Percentiles rank a stretch among this genome's conserved stretches.
phyloP scores from a whole-genome alignment of 1,140 invertebrate species.

The Frieseomelitta varia region DNA sequence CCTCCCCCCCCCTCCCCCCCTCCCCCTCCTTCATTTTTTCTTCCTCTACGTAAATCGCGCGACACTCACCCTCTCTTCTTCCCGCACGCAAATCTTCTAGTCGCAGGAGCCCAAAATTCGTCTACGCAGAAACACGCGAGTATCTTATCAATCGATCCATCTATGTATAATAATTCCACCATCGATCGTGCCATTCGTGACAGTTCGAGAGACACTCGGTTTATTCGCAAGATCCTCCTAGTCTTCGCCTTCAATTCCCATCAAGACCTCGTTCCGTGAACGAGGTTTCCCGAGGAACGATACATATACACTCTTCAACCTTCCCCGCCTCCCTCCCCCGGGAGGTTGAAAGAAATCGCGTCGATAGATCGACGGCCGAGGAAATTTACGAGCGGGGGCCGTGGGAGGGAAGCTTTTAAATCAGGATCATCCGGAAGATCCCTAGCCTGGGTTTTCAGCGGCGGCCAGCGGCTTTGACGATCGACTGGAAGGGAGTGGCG shows the following conservation, averaged over 20 bases:
- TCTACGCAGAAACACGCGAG: not conserved
- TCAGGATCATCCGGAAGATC: constrained; percentile 40
- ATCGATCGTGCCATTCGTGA: not conserved
- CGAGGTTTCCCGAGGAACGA: constrained; percentile 7
- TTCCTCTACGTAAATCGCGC: not conserved
- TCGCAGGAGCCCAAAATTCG: constrained; percentile 9
- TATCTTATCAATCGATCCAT: not conserved
- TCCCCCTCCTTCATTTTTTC: too few relatives aligned
- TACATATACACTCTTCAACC: not conserved
- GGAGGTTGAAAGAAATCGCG: not conserved
- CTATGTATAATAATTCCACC: not conserved
- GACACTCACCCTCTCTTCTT: not conserved
- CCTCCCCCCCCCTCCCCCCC: too few relatives aligned
- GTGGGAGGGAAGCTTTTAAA: constrained; percentile 10
- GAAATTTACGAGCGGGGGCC: not conserved
- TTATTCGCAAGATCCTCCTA: too few relatives aligned
- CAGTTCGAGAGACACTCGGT: not conserved
- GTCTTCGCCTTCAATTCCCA: not conserved
- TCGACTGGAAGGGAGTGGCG: not conserved
- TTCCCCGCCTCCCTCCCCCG: not conserved
- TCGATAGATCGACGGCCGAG: not conserved
- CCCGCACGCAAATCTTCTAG: constrained; percentile 16
- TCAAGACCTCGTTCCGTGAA: constrained; percentile 10
- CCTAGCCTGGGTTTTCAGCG: not conserved
- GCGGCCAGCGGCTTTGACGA: not conserved